Conservation (phyloP, 1,140 invertebrate genomes). For the Elymnias hypermnestra region DNA sequence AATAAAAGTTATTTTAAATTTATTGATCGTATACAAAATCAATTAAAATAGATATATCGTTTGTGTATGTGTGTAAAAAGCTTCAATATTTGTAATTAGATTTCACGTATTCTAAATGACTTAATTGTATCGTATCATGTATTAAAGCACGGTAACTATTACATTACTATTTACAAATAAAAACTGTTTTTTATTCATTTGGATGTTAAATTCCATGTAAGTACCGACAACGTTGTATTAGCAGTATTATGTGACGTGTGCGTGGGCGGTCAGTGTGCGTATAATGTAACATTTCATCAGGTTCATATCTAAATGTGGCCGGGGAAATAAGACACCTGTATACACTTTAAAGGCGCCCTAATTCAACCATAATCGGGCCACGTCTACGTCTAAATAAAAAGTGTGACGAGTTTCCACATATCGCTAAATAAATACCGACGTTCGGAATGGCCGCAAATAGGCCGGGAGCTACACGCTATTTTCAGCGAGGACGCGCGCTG, state of each 20-base stretch:
- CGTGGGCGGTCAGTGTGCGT: slow-evolving; percentile 15
- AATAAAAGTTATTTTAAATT: too few species aligned
- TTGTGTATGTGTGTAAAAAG: too few species aligned
- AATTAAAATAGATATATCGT: too few species aligned
- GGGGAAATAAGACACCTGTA: slow-evolving; percentile 15
- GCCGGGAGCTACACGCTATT: slow-evolving; percentile 53
- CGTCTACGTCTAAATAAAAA: slow-evolving; percentile 56
- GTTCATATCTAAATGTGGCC: slow-evolving; percentile 17
- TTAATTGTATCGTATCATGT: too few species aligned
- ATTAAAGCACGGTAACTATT: too few species aligned
- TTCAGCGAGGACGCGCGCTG: slow-evolving; percentile 63
- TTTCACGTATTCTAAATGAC: too few species aligned
- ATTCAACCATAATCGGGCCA: slow-evolving; percentile 58
- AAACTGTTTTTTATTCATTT: background rate
- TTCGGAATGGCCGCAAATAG: slow-evolving; percentile 63
- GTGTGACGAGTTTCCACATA: slow-evolving; percentile 62
- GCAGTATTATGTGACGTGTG: slow-evolving; percentile 5
- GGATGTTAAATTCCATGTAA: slow-evolving; percentile 2
- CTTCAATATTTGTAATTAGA: too few species aligned
- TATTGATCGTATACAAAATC: too few species aligned
- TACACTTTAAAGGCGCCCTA: slow-evolving; percentile 29
- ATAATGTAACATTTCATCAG: slow-evolving; percentile 10
- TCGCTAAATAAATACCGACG: slow-evolving; percentile 69
- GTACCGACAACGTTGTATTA: background rate
- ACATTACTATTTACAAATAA: too few species aligned